Conservation (phyloP, 2,113 vertebrate species). For the Oxygymnocypris stewartii region DNA sequence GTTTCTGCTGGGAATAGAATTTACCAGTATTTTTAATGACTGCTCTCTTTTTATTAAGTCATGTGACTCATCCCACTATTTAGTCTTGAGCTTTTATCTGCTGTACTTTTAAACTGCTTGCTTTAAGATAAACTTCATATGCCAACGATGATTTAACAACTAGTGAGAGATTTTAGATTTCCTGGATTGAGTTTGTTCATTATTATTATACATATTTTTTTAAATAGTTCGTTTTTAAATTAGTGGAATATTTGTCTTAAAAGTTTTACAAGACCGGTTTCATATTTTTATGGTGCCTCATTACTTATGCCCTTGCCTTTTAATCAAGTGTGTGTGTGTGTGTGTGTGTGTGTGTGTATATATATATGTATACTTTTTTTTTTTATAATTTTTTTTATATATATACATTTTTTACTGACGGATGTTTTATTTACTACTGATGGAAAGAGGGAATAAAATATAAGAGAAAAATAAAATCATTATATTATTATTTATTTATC, state of each 20-base stretch:
- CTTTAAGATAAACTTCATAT: neutral
- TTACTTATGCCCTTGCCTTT: neutral
- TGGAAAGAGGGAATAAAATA: too few species aligned
- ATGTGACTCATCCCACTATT: neutral
- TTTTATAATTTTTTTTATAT: too few species aligned
- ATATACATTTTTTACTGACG: neutral
- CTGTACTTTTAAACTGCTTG: neutral
- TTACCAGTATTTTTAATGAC: constrained; percentile 54
- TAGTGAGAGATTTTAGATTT: neutral
- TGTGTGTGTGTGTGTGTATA: too few species aligned
- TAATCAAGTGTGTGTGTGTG: too few species aligned
- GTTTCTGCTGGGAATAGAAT: constrained; percentile 50
- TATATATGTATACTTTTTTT: too few species aligned
- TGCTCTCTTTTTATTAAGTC: neutral
- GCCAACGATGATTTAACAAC: neutral
- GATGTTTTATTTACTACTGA: neutral
- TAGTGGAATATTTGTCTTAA: neutral
- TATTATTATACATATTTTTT: neutral
- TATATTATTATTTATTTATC: neutral
- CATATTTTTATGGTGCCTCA: neutral
- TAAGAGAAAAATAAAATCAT: too few species aligned
- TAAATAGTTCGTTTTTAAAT: neutral
- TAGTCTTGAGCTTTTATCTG: neutral
- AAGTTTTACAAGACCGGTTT: neutral
- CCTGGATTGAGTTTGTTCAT: neutral